Base-by-base conservation (phyloP, 2,888 invertebrate genomes). In the Ennomos quercinarius region DNA sequence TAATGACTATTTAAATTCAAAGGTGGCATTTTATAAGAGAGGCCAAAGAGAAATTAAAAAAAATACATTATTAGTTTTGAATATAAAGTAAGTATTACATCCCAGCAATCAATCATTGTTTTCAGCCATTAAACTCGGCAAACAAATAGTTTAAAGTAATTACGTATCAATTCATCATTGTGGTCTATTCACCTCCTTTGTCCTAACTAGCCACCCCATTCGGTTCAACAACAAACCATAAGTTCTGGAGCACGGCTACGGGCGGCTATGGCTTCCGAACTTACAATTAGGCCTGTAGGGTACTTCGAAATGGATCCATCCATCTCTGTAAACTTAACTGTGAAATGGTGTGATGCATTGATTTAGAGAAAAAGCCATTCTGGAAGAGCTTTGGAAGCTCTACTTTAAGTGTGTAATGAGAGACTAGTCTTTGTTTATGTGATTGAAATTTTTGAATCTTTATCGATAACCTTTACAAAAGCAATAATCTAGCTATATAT, bases 291-390 rank as follows among this genome's bases (percentile, higher is more conserved):
- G 69, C 79, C 64, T 77, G 72, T 17, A 2, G 17, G 17, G 17
- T 80, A 82, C 80, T 82, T 73, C 72, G 74, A 70, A 83, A 86
- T 78, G 75, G 78, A 81, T 77, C 78, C 81, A 87, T 88, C 82
- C 79, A 79, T 87, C 86, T 82, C 76, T 69, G 74, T 67, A 74
- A 84, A 86, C 80, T 86, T 83, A 75, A 71, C 70, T 72, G 78
- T 72, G 76, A 77, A 82, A 73, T 74, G 74, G 74, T 73, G 60
- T 66, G 48, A 60, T 64, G 70, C 74, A 66, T 38, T 27, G 73
- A 73, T 65, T 11, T 66, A 67, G 13, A 61, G 61, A 44, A 60
- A 67, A 53, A 27, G 27, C 36, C 39, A 38, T 42, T 45, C 61
- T 63, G 55, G 64, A 60, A 57, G 62, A 11, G 65, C 37, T 58